Evolutionary conservation across 2,888 invertebrate genomes (phyloP).

Genomic region (Eupithecia subfuscata): DNA sequence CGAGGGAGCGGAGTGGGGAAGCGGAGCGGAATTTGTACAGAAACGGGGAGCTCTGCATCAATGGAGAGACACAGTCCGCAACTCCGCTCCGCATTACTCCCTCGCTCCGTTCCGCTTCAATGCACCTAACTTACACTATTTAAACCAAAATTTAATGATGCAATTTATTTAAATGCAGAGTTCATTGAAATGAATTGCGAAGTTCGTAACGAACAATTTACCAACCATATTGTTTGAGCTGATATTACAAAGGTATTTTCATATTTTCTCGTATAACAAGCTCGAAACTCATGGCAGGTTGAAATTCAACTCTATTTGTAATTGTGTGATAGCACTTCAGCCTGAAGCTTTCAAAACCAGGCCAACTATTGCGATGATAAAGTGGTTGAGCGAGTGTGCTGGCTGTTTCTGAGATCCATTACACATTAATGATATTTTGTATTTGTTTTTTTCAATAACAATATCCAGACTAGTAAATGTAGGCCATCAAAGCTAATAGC

Average conservation of each 20-base stretch:
- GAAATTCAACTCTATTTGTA: conserved; percentile 26
- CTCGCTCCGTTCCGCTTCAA: too few species aligned
- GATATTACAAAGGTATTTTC: conserved; percentile 21
- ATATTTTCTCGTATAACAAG: conserved; percentile 35
- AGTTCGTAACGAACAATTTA: neutral
- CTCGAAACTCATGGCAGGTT: conserved; percentile 9
- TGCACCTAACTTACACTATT: neutral
- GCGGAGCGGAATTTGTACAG: too few species aligned
- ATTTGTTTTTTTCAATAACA: neutral
- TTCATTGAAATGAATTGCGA: neutral
- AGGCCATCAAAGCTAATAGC: too few species aligned
- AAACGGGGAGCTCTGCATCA: too few species aligned
- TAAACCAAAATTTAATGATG: neutral
- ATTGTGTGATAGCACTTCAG: conserved; percentile 20
- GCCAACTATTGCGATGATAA: conserved; percentile 10
- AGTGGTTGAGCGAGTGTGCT: neutral
- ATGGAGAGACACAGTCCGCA: too few species aligned
- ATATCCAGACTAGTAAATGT: neutral
- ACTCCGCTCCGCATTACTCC: too few species aligned
- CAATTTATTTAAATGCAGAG: neutral
- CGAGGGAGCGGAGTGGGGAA: too few species aligned
- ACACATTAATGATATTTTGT: neutral
- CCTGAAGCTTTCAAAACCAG: conserved; percentile 21
- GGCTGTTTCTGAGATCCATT: neutral
- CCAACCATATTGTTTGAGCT: neutral